A percentile compares a stretch with the other conserved stretches of the same genome.
phyloP scores from a whole-genome alignment of 2,113 vertebrate genomes.

The Diglossa brunneiventris region DNA sequence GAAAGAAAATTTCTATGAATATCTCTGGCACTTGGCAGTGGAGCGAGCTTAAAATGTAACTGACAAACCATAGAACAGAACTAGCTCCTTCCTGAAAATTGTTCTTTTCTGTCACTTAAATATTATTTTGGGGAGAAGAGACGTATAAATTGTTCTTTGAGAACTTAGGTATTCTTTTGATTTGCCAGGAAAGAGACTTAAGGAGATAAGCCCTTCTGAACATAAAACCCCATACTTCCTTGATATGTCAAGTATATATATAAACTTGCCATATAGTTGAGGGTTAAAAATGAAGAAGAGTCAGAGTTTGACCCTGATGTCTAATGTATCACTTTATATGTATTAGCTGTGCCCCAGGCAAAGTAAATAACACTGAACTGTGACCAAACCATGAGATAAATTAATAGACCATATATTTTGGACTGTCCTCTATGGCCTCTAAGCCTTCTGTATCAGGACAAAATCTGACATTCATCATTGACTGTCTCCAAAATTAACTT shows the following conservation, averaged over 20 bases:
- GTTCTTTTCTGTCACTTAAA: not conserved
- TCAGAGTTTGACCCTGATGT: not conserved
- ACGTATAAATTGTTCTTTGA: not conserved
- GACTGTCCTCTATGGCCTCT: not conserved
- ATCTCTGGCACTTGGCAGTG: not conserved
- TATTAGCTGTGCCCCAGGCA: not conserved
- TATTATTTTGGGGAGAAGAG: not conserved
- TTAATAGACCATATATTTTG: not conserved
- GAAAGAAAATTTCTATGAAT: not conserved
- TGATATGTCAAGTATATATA: not conserved
- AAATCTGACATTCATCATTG: not conserved
- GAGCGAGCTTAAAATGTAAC: not conserved
- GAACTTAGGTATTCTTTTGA: not conserved
- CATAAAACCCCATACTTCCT: not conserved
- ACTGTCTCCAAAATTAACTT: not conserved
- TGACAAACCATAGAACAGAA: not conserved
- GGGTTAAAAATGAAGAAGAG: not conserved
- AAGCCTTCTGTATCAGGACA: not conserved
- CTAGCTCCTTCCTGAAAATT: not conserved
- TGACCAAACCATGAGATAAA: not conserved
- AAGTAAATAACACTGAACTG: not conserved
- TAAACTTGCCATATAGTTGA: not conserved
- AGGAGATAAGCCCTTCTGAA: not conserved
- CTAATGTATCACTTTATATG: not conserved
- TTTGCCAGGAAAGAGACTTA: not conserved